Base-by-base conservation (phyloP, 1,140 invertebrate species). In the Pseudomyrmex cubaensis region DNA sequence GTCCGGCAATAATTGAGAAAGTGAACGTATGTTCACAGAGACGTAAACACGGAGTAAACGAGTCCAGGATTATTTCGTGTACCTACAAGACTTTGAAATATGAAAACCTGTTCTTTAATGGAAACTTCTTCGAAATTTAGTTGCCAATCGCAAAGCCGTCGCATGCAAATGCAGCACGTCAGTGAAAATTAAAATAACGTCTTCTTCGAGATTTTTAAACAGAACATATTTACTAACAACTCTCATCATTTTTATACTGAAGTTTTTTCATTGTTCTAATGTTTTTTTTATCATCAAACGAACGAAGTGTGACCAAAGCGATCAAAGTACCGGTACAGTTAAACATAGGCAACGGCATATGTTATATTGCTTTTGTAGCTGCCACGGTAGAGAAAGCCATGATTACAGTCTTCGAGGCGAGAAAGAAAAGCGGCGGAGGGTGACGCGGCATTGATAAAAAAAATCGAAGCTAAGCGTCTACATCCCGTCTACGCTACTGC, bases 381-480 rank as follows among this genome's bases (percentile, higher is more conserved):
- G n/a, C 22, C 66, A 35, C 35, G 35, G 35, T 35, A 35, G 35
- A 35, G n/a, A 70, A 13, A 17, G 35, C 20, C n/a, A 80, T 46
- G 52, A 70, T 72, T 72, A 59, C n/a, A 54, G 54, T 12, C 48
- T 74, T 46, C 13, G 46, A 63, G 52, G 72, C 15, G 57, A 75
- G 70, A 82, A 50, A 46, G 15, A 69, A 72, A 80, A 50, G 46
- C 12, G 7, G 15, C 54, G 15, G 54, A 78, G 76, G 44, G 56
- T 48, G 35, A 70, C 12, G 76, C 44, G 66, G 66, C 12, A 80
- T 80, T 72, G 76, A 80, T 80, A 35, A 72, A 80, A 80, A 80
- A 80, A 80, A 80, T 80, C 66, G 54, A 80, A 80, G 76, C 72
- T 83, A 88, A 87, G 73, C 73, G 72, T 48, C 57, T 56, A 54